A percentile compares a stretch with the other conserved stretches of the same genome.
Conservation (phyloP, 1,140 invertebrate genomes). For the Paraescarpia echinospica region DNA sequence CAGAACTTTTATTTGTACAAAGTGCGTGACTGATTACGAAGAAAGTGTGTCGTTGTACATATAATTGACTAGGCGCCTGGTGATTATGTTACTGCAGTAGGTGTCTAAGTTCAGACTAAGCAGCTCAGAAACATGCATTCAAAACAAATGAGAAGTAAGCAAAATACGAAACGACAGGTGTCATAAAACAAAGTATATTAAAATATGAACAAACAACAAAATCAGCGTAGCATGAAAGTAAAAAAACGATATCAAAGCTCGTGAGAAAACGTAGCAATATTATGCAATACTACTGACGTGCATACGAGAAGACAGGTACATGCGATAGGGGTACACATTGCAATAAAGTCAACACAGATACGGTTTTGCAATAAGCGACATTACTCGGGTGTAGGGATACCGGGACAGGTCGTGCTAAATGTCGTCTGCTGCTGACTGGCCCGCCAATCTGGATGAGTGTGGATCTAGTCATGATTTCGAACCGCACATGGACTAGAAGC, state of each 20-base stretch:
- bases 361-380: not conserved
- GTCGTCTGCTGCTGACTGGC: not conserved
- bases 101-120: not conserved
- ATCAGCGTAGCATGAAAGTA: not conserved
- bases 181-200: not conserved
- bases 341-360: not conserved
- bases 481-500: not conserved
- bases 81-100: not conserved
- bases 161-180: not conserved
- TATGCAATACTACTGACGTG: not conserved
- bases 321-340: not conserved
- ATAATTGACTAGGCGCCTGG: not conserved
- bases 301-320: not conserved
- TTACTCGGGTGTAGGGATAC: not conserved
- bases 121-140: not conserved
- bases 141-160: not conserved
- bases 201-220: not conserved
- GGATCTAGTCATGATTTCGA: not conserved
- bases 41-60: not conserved
- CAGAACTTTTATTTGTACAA: not conserved
- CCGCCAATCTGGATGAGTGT: conserved; percentile 3
- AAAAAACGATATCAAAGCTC: not conserved
- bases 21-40: not conserved
- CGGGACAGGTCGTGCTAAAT: not conserved
- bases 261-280: not conserved